These are phyloP conservation scores for Nomada fabriciana DNA, from an alignment of 2,888 invertebrate genomes.

Conservation along the genomic window DNA sequence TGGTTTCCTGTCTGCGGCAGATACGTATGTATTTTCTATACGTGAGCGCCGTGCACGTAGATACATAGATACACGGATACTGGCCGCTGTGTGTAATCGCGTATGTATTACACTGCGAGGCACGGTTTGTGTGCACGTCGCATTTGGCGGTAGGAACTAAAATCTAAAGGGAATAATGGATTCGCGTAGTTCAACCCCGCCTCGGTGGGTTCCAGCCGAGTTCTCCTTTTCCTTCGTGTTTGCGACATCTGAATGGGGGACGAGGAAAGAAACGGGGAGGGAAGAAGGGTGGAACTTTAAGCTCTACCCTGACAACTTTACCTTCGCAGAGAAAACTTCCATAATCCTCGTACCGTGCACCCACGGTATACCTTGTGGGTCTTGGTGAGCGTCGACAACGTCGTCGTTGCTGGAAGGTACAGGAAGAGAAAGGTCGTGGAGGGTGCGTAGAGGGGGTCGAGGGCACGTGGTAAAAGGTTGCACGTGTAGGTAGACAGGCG, in stretches of 20 bases:
- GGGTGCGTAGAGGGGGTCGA: slow-evolving; percentile 49
- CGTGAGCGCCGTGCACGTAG: neutral
- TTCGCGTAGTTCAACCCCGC: slow-evolving; percentile 55
- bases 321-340: slow-evolving; percentile 68
- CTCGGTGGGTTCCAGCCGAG: slow-evolving; percentile 47
- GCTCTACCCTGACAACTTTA: slow-evolving; percentile 68
- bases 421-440: slow-evolving; percentile 28
- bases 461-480: slow-evolving; percentile 49
- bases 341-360: slow-evolving; percentile 68
- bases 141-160: slow-evolving; percentile 41
- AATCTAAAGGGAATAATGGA: slow-evolving; percentile 66
- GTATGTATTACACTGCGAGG: neutral
- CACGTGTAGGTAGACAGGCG: slow-evolving; percentile 27
- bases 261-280: slow-evolving; percentile 34
- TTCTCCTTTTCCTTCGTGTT: slow-evolving; percentile 34
- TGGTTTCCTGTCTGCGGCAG: slow-evolving; percentile 37
- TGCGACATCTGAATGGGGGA: slow-evolving; percentile 43
- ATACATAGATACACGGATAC: neutral
- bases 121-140: slow-evolving; percentile 34
- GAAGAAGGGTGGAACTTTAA: slow-evolving; percentile 60
- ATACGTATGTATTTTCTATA: slow-evolving; percentile 4
- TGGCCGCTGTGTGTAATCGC: slow-evolving; percentile 11
- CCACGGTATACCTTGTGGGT: slow-evolving; percentile 57
- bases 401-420: slow-evolving; percentile 14
- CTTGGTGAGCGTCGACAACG: slow-evolving; percentile 34